Conservation (phyloP, 1,140 invertebrate genomes). For the Cydia strobilella region DNA sequence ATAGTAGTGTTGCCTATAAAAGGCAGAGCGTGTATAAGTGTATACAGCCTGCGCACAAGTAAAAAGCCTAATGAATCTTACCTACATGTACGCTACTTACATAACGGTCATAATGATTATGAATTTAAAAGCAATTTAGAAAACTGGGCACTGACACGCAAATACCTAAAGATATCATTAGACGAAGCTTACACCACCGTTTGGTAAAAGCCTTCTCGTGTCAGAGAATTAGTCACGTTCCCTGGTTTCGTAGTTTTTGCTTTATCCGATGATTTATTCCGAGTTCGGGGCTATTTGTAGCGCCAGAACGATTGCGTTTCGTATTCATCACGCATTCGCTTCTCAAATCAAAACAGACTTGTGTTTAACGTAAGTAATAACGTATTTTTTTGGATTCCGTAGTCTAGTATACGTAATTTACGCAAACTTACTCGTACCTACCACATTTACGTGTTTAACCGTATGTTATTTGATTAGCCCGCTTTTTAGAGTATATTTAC, state of each 20-base stretch:
- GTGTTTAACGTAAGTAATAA: neutral
- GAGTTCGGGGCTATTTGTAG: constrained; percentile 24
- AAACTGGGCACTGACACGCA: neutral
- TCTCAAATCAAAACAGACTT: constrained; percentile 20
- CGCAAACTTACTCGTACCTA: no score
- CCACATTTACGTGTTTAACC: no score
- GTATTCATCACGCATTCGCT: constrained; percentile 24
- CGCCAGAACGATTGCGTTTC: constrained; percentile 7
- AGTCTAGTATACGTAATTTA: no score
- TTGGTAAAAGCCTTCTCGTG: constrained; percentile 24
- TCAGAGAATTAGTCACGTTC: constrained; percentile 29
- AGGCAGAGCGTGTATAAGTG: no score
- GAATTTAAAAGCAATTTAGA: neutral
- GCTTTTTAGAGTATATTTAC: neutral
- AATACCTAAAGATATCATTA: constrained; percentile 22
- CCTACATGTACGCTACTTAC: no score
- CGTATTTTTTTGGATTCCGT: no score
- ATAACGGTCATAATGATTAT: no score
- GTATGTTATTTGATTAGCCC: neutral
- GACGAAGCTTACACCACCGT: constrained; percentile 1
- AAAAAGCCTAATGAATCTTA: no score
- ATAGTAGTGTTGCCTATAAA: no score
- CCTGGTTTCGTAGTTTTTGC: constrained; percentile 27
- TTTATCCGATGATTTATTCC: constrained; percentile 25
- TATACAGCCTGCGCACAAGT: no score